Evolutionary conservation across 2,113 vertebrate species (phyloP).

Genomic region (Haliaeetus leucogaster): DNA sequence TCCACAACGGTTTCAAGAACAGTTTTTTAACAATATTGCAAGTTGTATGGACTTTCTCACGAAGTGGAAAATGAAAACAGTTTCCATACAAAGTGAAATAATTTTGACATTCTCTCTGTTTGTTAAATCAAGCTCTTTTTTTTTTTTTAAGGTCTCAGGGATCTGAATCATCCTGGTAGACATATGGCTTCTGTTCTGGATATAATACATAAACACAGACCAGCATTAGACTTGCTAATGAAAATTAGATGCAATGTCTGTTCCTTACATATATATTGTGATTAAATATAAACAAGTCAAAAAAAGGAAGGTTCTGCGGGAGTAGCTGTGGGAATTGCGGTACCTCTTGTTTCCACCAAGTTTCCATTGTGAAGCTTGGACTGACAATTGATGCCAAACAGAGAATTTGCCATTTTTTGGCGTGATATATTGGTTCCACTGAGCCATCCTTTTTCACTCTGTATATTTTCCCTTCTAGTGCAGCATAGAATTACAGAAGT

Average conservation of each 20-base stretch:
- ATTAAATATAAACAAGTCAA: conserved; percentile 3
- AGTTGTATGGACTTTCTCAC: background rate
- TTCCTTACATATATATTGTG: background rate
- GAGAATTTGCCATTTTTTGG: conserved; percentile 16
- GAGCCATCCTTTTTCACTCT: background rate
- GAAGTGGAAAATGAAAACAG: background rate
- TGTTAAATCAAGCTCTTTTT: background rate
- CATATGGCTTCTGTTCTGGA: conserved; percentile 29
- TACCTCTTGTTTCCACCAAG: background rate
- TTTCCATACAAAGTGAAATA: background rate
- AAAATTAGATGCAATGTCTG: background rate
- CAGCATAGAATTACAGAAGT: background rate
- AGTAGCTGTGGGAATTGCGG: background rate
- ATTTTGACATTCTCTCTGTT: background rate
- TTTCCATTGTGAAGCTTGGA: background rate
- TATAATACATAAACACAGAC: background rate
- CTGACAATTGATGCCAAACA: background rate
- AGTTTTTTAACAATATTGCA: background rate
- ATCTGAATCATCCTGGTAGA: conserved; percentile 2
- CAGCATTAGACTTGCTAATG: conserved; percentile 24
- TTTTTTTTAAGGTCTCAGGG: background rate
- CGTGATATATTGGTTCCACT: background rate
- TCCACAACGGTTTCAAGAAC: background rate
- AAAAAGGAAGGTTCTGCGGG: background rate
- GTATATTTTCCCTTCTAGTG: background rate